A percentile compares a stretch with the other conserved stretches of the same genome.
Conservation (phyloP, 2,888 invertebrate species). For the Drosophila mettleri region DNA sequence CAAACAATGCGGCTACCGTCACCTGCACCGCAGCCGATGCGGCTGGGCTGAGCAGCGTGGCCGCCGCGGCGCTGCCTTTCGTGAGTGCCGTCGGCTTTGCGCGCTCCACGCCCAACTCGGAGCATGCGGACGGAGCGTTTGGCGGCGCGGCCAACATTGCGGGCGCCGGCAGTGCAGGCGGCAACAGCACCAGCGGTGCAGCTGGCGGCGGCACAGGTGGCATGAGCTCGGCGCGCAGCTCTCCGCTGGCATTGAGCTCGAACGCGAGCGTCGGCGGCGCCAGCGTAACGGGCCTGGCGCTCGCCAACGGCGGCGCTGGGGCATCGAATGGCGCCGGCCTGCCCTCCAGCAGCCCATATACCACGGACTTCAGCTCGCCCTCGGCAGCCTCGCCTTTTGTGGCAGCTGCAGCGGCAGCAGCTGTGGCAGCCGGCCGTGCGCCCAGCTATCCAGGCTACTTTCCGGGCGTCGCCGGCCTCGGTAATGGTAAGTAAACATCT, state of each 20-base stretch:
- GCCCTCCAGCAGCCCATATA: slow-evolving; percentile 83
- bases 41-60: slow-evolving; percentile 71
- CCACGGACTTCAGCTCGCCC: slow-evolving; percentile 84
- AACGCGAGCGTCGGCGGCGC: slow-evolving; percentile 80
- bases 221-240: slow-evolving; percentile 84
- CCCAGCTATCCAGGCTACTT: slow-evolving; percentile 84
- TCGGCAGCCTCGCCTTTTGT: slow-evolving; percentile 83
- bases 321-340: slow-evolving; percentile 79
- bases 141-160: slow-evolving; percentile 73
- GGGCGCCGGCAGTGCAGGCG: slow-evolving; percentile 60
- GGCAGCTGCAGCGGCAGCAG: slow-evolving; percentile 82
- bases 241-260: slow-evolving; percentile 83
- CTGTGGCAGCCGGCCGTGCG: slow-evolving; percentile 73
- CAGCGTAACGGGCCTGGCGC: slow-evolving; percentile 75
- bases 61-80: slow-evolving; percentile 78
- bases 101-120: slow-evolving; percentile 84
- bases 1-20: slow-evolving; percentile 77
- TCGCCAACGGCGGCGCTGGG: slow-evolving; percentile 81
- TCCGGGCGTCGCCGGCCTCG: slow-evolving; percentile 79
- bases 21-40: slow-evolving; percentile 77
- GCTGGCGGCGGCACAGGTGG: slow-evolving; percentile 70
- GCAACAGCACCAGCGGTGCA: slow-evolving; percentile 60
- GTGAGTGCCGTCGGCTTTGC: slow-evolving; percentile 80
- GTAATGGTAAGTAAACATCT: slow-evolving; percentile 78
- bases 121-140: slow-evolving; percentile 76